Evolutionary conservation across 35 echinoderm and acorn worm genomes (phyloP), one percentile per base, ranked within the genome.

Genomic region (Antedon bifida): DNA sequence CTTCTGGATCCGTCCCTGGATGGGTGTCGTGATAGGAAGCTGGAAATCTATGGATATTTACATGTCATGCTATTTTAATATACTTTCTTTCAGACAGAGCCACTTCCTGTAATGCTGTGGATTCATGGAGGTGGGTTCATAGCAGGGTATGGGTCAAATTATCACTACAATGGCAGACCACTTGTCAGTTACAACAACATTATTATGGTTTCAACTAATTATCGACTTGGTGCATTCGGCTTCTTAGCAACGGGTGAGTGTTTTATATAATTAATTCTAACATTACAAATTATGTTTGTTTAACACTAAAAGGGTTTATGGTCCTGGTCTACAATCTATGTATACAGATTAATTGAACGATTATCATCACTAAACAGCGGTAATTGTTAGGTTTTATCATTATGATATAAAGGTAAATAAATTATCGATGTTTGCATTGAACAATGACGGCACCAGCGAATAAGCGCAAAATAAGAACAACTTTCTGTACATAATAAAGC

Each of bases 41-140:
- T n/a, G n/a, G n/a, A n/a, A n/a, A n/a, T n/a, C n/a, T n/a, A n/a
- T n/a, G n/a, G n/a, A n/a, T n/a, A n/a, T n/a, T n/a, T n/a, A n/a
- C n/a, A n/a, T n/a, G n/a, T n/a, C 14, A 42, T 42, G 38, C 38
- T 14, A 16, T 64, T 16, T 64, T 64, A 26, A 16, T 23, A 19
- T 2, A 64, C 29, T 79, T 77, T n/a, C 31, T 26, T 84, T 13
- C 31, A 91, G 90, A 29, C 76, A 9, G 45, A 26, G 0, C 74
- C 80, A 23, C 74, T 81, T 35, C 76, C 92, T 35, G 92, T 95
- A 29, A 90, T 95, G 88, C 82, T 95, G 14, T 94, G 89, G 75
- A 94, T 94, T 46, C 88, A 94, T 42, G 91, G 91, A 2, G 91
- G 91, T 31, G 85, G 88, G 5, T 95, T 81, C 46, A 64, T 32